These are phyloP conservation scores for Drosophila melanosoma DNA, from an alignment of 2,888 invertebrate species.

Conservation along the genomic window DNA sequence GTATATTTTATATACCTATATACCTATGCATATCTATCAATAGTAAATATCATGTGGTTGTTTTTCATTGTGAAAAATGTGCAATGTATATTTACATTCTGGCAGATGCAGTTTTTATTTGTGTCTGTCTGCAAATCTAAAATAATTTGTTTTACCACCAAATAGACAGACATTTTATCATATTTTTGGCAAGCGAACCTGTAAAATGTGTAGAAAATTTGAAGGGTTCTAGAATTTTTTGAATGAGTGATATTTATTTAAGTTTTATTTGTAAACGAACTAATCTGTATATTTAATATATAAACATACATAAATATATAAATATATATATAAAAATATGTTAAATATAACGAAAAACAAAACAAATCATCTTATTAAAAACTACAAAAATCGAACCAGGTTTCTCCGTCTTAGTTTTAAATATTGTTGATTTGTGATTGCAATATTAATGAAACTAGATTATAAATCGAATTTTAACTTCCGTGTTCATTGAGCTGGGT, in stretches of 20 bases:
- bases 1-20: neutral
- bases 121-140: neutral
- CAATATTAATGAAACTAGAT: neutral
- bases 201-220: neutral
- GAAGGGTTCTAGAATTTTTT: neutral
- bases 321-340: neutral
- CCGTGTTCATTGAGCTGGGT: neutral
- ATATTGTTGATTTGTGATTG: neutral
- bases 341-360: neutral
- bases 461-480: neutral
- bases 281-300: neutral
- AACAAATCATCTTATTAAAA: neutral
- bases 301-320: no score
- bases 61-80: conserved; percentile 9
- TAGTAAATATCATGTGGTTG: conserved; percentile 2
- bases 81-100: conserved; percentile 15
- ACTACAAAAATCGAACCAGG: neutral
- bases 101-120: neutral
- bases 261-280: neutral
- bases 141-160: neutral
- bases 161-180: neutral
- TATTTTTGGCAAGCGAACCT: neutral
- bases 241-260: neutral
- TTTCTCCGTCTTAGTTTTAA: neutral
- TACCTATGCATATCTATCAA: conserved; percentile 19